Evolutionary conservation across 1,140 invertebrate genomes (phyloP), one percentile per base, ranked within the genome.

Genomic region (Rhagoletis zephyria): DNA sequence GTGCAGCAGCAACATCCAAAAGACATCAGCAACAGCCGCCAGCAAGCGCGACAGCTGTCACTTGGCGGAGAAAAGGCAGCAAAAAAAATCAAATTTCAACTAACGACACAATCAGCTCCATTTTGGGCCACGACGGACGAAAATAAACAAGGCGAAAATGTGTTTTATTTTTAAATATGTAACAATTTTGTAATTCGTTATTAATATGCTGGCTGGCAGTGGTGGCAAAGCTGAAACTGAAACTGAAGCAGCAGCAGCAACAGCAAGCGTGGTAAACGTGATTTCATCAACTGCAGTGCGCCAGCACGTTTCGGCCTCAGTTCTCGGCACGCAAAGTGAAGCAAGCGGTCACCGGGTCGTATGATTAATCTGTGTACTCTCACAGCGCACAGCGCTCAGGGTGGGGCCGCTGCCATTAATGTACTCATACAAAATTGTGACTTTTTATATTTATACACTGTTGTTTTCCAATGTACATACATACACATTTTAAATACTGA

Each of bases 161-260:
- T 56, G n/a, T 59, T 81, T 10, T 19, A 56, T 59, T 59, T 81
- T 81, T 81, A 19, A 81, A 81, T 81, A n/a, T n/a, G n/a, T n/a
- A 14, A 81, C 42, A 81, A 81, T 81, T 56, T 59, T 30, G 30
- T 81, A 81, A 81, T 81, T 81, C 7, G 51, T 81, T 81, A 81
- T 56, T 81, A 81, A 81, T 81, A 14, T 81, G 51, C 1, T 56
- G 7, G 5, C 5, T 40, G 74, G 6, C 9, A 6, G 64, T 56
- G 30, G 12, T 12, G 59, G 59, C 59, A 12, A 12, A 12, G 59
- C 12, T 1, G 30, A 30, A 60, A 3, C 16, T 64, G 16, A 64
- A 30, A 3, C 16, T 64, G 16, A 64, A 30, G 9, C 63, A 12
- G 63, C 63, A 64, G 10, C 16, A 64, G 16, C 9, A 16, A 4